phyloP scores from a whole-genome alignment of 2,888 invertebrate species.

The Phortica okadai region DNA sequence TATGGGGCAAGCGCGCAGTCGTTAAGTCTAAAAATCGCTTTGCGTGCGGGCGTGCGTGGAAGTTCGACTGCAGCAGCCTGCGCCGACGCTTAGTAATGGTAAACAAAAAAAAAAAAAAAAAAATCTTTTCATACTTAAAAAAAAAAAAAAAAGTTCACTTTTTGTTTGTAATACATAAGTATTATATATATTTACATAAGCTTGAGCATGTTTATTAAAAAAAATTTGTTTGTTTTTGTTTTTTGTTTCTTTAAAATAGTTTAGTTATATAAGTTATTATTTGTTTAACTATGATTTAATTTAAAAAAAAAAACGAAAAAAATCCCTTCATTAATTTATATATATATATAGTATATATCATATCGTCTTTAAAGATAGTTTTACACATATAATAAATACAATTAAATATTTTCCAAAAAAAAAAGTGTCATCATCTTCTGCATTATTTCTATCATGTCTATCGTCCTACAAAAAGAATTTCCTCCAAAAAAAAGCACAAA shows the following conservation, averaged over 20 bases:
- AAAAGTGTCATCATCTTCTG: conserved; percentile 39
- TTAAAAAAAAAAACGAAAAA: conserved; percentile 38
- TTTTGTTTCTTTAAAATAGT: conserved; percentile 60
- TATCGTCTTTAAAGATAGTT: conserved; percentile 13
- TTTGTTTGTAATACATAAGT: too few species aligned
- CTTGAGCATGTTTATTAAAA: conserved; percentile 50
- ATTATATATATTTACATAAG: conserved; percentile 5
- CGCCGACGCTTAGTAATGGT: not conserved
- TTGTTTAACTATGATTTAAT: conserved; percentile 36
- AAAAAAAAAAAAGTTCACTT: conserved; percentile 46
- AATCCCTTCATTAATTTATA: conserved; percentile 36
- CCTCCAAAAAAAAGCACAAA: conserved; percentile 24
- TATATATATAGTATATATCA: conserved; percentile 32
- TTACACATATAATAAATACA: conserved; percentile 33
- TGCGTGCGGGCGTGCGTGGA: not conserved
- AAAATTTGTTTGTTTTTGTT: conserved; percentile 47
- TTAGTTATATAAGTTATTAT: conserved; percentile 7
- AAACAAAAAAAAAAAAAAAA: conserved; percentile 50
- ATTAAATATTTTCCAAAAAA: conserved; percentile 25
- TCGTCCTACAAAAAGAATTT: conserved; percentile 22
- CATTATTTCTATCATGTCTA: conserved; percentile 3
- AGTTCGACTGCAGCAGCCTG: not conserved
- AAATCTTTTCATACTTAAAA: conserved; percentile 51
- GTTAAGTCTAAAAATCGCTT: conserved; percentile 3
- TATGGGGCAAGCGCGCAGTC: not conserved